Conservation (phyloP, 2,888 invertebrate genomes). For the Ormyrus pomaceus region DNA sequence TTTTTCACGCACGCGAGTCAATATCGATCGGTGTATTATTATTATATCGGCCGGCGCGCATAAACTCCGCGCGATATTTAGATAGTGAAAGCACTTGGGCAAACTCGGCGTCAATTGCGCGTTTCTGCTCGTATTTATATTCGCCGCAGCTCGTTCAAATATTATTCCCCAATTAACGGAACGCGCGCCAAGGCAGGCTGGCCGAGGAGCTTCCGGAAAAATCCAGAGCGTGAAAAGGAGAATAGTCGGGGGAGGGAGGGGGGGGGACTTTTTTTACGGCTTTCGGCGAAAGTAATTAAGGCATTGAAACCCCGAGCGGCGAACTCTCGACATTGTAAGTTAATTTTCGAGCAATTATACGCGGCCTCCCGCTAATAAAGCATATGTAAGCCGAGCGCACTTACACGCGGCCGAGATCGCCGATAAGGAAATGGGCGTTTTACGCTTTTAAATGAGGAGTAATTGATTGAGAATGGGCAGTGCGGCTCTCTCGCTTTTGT, state of each 20-base stretch:
- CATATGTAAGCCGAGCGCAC: not conserved
- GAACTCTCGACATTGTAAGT: constrained; percentile 17
- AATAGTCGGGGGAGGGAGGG: no score
- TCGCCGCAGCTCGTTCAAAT: no score
- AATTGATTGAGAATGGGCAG: constrained; percentile 40
- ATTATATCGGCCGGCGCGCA: constrained; percentile 14
- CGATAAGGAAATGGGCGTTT: constrained; percentile 47
- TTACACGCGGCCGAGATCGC: constrained; percentile 10
- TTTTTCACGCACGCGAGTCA: not conserved
- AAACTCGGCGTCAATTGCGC: constrained; percentile 43
- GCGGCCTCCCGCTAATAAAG: constrained; percentile 1
- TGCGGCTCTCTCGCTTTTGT: not conserved
- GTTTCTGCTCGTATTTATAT: not conserved
- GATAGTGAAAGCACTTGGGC: constrained; percentile 50
- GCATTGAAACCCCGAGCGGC: not conserved
- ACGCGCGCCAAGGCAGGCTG: no score
- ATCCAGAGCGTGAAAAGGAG: no score
- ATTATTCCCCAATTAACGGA: no score
- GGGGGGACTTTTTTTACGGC: not conserved
- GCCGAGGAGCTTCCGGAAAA: no score
- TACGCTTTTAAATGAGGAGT: constrained; percentile 27
- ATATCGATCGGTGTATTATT: constrained; percentile 24
- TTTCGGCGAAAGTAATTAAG: constrained; percentile 30
- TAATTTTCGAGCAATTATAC: not conserved
- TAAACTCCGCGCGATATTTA: constrained; percentile 39